Evolutionary conservation across 2,888 invertebrate genomes (phyloP).

Genomic region (Drosophila tanythrix): DNA sequence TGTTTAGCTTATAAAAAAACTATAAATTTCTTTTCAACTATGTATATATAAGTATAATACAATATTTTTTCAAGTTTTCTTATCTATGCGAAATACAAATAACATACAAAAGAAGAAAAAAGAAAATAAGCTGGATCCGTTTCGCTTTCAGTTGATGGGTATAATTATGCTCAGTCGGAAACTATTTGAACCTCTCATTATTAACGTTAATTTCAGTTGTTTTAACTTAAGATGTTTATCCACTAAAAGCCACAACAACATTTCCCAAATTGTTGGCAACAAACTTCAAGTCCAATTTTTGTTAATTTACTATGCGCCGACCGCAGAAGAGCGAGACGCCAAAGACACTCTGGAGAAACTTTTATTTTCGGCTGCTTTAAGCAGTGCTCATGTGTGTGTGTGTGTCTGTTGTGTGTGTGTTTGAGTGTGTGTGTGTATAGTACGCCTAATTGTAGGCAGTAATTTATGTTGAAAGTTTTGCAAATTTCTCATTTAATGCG

Average conservation of each 20-base stretch:
- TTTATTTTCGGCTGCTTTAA: constrained; percentile 20
- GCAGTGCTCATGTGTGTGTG: background rate
- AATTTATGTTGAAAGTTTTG: constrained; percentile 73
- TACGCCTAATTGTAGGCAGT: constrained; percentile 63
- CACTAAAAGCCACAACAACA: constrained; percentile 47
- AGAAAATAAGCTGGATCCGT: background rate
- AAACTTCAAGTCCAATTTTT: constrained; percentile 66
- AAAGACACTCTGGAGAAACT: constrained; percentile 24
- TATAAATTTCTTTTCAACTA: background rate
- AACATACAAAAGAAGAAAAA: background rate
- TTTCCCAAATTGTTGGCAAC: constrained; percentile 45
- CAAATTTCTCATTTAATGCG: constrained; percentile 73
- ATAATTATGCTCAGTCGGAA: background rate
- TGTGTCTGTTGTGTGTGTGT: background rate
- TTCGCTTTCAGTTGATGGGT: background rate
- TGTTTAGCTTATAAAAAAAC: too few species aligned
- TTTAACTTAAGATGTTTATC: constrained; percentile 52
- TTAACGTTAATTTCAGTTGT: constrained; percentile 64
- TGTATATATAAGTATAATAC: background rate
- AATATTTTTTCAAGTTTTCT: background rate
- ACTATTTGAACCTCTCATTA: constrained; percentile 32
- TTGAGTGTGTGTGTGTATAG: constrained; percentile 3
- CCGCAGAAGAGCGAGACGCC: constrained; percentile 7
- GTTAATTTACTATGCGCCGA: constrained; percentile 52
- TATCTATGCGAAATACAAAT: background rate